phyloP scores from a whole-genome alignment of 2,797 vertebrate genomes.

The Borostomias antarcticus region DNA sequence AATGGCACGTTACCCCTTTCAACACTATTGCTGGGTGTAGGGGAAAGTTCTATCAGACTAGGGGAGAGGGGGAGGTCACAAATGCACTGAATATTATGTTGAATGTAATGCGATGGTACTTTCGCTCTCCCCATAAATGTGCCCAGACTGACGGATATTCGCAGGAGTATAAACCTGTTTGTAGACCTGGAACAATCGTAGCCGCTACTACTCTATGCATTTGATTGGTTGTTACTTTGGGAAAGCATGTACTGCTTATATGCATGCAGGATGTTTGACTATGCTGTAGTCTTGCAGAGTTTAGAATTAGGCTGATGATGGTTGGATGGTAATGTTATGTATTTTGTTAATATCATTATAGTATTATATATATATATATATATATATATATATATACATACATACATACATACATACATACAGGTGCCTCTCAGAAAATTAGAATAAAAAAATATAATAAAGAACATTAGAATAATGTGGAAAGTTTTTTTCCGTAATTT shows the following conservation, averaged over 20 bases:
- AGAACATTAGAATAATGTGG: too few species aligned
- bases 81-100: conserved; percentile 36
- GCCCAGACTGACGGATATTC: conserved; percentile 4
- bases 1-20: too few species aligned
- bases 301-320: not conserved
- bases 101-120: conserved; percentile 51
- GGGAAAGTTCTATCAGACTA: not conserved
- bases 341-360: too few species aligned
- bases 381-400: too few species aligned
- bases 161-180: not conserved
- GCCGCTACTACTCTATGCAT: not conserved
- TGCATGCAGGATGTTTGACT: not conserved
- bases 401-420: too few species aligned
- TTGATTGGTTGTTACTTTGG: not conserved
- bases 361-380: too few species aligned
- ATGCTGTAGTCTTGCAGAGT: not conserved
- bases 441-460: too few species aligned
- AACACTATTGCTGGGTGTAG: too few species aligned
- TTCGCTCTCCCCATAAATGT: not conserved
- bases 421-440: too few species aligned
- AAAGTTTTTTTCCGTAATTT: too few species aligned
- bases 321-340: conserved; percentile 9
- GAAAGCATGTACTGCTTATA: conserved; percentile 15
- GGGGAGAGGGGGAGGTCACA: not conserved
- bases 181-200: not conserved